Evolutionary conservation across 2,888 invertebrate genomes (phyloP).

Genomic region (Crossocerus cetratus): DNA sequence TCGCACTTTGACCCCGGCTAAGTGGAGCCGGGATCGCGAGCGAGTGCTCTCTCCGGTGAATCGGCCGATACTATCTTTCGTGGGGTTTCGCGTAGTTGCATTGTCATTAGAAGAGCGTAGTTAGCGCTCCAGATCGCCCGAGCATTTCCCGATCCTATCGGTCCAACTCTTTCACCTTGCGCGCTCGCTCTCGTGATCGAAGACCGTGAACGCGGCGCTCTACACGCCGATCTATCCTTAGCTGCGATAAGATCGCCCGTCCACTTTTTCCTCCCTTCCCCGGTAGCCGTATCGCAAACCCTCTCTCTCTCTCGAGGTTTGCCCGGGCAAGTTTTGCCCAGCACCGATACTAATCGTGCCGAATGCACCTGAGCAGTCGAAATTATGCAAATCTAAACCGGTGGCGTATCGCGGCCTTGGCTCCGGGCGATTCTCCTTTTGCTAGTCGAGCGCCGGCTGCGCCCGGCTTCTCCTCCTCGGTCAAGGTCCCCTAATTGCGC

Average conservation of each 20-base stretch:
- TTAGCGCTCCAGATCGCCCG: not conserved
- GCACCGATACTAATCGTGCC: constrained; percentile 12
- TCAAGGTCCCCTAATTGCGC: constrained; percentile 44
- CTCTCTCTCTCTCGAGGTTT: not conserved
- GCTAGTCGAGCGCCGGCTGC: not conserved
- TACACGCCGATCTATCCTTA: constrained; percentile 11
- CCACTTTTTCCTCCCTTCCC: not conserved
- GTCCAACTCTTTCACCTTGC: constrained; percentile 25
- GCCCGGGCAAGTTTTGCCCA: not conserved
- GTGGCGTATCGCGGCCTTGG: constrained; percentile 36
- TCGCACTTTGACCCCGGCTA: not conserved
- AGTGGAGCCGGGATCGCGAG: not conserved
- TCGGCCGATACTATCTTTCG: not conserved
- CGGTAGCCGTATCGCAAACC: not conserved
- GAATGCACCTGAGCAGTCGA: constrained; percentile 28
- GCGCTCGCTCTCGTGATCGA: constrained; percentile 17
- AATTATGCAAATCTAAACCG: constrained; percentile 48
- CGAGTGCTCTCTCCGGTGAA: not conserved
- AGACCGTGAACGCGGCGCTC: constrained; percentile 15
- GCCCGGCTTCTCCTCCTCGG: constrained; percentile 6
- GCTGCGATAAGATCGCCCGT: constrained; percentile 10
- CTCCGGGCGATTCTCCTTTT: constrained; percentile 17
- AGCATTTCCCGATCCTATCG: constrained; percentile 45
- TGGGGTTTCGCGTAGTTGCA: constrained; percentile 2
- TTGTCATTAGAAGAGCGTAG: constrained; percentile 13